Evolutionary conservation across 2,888 invertebrate species (phyloP).

Genomic region (Entomobrya proxima): DNA sequence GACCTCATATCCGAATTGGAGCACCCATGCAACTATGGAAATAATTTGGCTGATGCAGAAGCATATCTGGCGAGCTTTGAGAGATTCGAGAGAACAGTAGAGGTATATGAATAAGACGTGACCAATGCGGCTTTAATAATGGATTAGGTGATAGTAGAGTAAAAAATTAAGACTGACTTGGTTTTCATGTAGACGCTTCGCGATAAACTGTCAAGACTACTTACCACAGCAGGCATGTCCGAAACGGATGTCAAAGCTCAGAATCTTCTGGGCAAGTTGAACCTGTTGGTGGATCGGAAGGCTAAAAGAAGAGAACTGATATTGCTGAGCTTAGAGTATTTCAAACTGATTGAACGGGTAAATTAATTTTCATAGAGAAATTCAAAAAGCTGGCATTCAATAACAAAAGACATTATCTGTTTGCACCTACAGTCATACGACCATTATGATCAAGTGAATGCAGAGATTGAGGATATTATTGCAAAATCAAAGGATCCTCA

Average conservation of each 20-base stretch:
- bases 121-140: too few relatives aligned
- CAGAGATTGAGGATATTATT: slow-evolving; percentile 50
- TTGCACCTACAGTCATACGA: slow-evolving; percentile 57
- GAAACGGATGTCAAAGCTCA: slow-evolving; percentile 62
- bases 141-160: neutral
- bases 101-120: slow-evolving; percentile 78
- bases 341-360: slow-evolving; percentile 67
- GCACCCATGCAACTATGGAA: slow-evolving; percentile 84
- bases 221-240: slow-evolving; percentile 60
- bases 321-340: slow-evolving; percentile 67
- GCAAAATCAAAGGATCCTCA: slow-evolving; percentile 51
- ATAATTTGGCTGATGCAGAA: slow-evolving; percentile 84
- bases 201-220: slow-evolving; percentile 55
- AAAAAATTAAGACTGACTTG: too few relatives aligned
- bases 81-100: slow-evolving; percentile 87
- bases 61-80: slow-evolving; percentile 85
- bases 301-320: slow-evolving; percentile 64
- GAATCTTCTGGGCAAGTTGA: slow-evolving; percentile 52
- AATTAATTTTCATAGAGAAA: neutral
- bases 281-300: slow-evolving; percentile 55
- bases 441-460: slow-evolving; percentile 61
- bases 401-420: neutral
- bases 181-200: slow-evolving; percentile 48
- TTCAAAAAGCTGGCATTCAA: too few relatives aligned
- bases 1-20: slow-evolving; percentile 83